Conservation (phyloP, 2,113 vertebrate species). For the Rhagologus leucostigma region DNA sequence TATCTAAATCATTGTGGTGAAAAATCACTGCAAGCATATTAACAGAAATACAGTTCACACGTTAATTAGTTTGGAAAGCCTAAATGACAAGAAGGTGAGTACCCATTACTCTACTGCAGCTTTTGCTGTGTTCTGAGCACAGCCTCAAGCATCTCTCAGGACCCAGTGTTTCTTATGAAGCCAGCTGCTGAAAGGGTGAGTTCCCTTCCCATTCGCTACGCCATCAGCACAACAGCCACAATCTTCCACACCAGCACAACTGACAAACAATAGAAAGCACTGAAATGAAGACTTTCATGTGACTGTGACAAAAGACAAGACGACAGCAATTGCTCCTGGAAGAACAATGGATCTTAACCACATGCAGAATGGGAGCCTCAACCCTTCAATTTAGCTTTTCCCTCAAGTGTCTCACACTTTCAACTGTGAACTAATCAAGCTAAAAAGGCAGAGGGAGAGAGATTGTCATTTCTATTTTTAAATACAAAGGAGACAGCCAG, state of each 20-base stretch:
- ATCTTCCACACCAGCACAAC: not conserved
- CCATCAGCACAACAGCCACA: not conserved
- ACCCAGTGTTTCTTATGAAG: fast-evolving
- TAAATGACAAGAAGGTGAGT: not conserved
- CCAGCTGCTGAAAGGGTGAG: not conserved
- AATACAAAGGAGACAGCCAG: conserved; percentile 20
- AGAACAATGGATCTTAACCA: conserved; percentile 10
- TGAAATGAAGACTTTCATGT: not conserved
- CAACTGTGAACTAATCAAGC: conserved; percentile 30
- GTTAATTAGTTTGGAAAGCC: not conserved
- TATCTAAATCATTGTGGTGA: not conserved
- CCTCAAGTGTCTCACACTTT: not conserved
- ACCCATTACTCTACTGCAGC: not conserved
- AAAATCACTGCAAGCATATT: not conserved
- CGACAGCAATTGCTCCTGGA: not conserved
- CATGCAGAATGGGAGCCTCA: not conserved
- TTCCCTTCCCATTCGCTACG: not conserved
- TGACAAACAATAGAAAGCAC: not conserved
- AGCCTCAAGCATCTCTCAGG: not conserved
- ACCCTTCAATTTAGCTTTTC: conserved; percentile 35
- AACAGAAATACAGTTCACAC: not conserved
- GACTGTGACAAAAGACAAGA: not conserved
- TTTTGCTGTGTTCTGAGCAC: not conserved
- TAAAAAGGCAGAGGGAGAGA: not conserved
- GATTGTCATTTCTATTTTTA: conserved; percentile 41